These are phyloP conservation scores for Bryconaethiops microstoma DNA, from an alignment of 2,797 vertebrate species.

Conservation along the genomic window DNA sequence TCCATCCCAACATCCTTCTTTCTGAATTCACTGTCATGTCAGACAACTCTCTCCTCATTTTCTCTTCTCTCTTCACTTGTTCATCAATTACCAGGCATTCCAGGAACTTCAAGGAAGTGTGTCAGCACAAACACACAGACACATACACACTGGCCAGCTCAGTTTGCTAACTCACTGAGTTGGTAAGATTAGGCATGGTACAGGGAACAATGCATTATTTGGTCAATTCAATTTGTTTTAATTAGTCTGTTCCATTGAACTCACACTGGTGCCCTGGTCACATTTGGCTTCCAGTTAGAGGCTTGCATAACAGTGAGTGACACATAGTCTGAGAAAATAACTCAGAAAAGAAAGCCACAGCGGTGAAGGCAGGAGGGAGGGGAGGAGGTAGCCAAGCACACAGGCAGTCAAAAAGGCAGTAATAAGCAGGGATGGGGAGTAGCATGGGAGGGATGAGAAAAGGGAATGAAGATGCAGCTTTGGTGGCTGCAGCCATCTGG, in stretches of 20 bases:
- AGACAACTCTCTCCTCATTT: not conserved
- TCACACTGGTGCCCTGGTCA: slow-evolving; percentile 37
- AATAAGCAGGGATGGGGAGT: not conserved
- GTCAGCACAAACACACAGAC: slow-evolving; percentile 1
- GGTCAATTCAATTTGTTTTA: slow-evolving; percentile 41
- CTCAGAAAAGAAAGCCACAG: not conserved
- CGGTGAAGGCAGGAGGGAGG: not conserved
- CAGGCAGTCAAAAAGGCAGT: not conserved
- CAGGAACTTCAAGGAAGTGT: slow-evolving; percentile 18
- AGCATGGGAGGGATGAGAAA: not conserved
- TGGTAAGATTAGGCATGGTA: slow-evolving; percentile 39
- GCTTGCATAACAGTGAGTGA: slow-evolving; percentile 46
- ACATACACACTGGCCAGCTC: slow-evolving; percentile 26
- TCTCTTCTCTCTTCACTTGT: slow-evolving; percentile 3
- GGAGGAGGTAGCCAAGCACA: not conserved
- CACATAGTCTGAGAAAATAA: slow-evolving; percentile 26
- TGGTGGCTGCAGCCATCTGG: slow-evolving; percentile 12
- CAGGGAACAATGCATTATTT: slow-evolving; percentile 5
- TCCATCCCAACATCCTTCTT: slow-evolving; percentile 8
- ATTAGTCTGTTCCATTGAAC: slow-evolving; percentile 39
- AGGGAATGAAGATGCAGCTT: not conserved
- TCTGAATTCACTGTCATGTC: not conserved
- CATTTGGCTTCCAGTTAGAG: slow-evolving; percentile 40
- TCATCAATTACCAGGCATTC: slow-evolving; percentile 19
- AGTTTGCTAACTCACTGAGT: slow-evolving; percentile 33